Evolutionary conservation across 2,113 vertebrate species (phyloP).

Genomic region (Candoia aspera): DNA sequence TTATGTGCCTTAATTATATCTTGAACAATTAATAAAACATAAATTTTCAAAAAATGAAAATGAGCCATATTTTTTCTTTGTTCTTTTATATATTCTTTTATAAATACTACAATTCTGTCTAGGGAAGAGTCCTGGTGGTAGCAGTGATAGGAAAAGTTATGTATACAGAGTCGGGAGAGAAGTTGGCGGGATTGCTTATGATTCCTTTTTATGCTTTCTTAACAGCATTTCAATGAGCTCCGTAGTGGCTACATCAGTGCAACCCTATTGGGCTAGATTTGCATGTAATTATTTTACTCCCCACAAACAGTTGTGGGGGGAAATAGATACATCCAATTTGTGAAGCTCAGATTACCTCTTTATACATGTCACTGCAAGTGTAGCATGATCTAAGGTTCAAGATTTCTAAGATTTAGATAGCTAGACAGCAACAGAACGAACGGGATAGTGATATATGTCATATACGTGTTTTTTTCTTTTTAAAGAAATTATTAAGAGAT

Average conservation of each 20-base stretch:
- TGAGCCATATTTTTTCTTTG: background rate
- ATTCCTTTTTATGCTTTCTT: background rate
- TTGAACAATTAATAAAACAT: too few species aligned
- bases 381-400: background rate
- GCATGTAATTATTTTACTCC: background rate
- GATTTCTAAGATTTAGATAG: background rate
- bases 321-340: background rate
- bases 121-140: background rate
- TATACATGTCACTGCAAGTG: background rate
- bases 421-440: too few species aligned
- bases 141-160: background rate
- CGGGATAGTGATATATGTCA: too few species aligned
- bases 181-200: background rate
- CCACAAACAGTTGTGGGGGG: background rate
- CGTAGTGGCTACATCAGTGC: background rate
- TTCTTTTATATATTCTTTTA: background rate
- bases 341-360: background rate
- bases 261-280: background rate
- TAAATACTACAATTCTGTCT: background rate
- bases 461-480: too few species aligned
- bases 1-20: too few species aligned
- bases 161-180: background rate
- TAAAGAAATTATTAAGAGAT: too few species aligned
- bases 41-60: background rate
- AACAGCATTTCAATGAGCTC: background rate